A percentile compares a stretch with the other conserved stretches of the same genome.
Conservation (phyloP, 2,888 invertebrate genomes). For the Phyllotreta cruciferae region DNA sequence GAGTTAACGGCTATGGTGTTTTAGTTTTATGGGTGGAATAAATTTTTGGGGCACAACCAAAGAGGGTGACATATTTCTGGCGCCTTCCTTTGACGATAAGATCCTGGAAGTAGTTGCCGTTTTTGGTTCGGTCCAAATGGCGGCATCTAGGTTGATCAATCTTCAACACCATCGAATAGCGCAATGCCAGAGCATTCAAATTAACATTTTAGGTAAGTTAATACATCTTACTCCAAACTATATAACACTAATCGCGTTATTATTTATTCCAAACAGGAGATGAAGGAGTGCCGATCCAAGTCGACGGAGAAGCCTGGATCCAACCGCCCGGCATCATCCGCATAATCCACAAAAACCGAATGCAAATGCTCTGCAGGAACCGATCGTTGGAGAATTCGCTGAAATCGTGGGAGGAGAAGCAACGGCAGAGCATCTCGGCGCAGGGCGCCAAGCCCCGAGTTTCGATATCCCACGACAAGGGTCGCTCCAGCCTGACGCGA, state of each 20-base stretch:
- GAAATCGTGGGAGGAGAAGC: conserved; percentile 87
- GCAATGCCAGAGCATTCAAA: conserved; percentile 95
- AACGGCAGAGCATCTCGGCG: conserved; percentile 67
- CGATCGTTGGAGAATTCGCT: conserved; percentile 89
- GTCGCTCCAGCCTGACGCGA: conserved; percentile 55
- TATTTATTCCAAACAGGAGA: conserved; percentile 63
- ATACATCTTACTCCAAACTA: neutral
- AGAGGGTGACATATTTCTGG: conserved; percentile 88
- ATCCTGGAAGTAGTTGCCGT: conserved; percentile 97
- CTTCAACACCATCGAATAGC: conserved; percentile 97
- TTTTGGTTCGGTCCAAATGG: conserved; percentile 97
- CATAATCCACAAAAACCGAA: conserved; percentile 95
- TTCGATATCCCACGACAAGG: conserved; percentile 57
- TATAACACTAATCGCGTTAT: neutral
- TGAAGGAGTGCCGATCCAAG: conserved; percentile 93
- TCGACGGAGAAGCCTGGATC: conserved; percentile 98
- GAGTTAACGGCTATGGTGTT: conserved; percentile 38
- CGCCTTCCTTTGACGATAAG: conserved; percentile 95
- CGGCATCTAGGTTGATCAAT: conserved; percentile 92
- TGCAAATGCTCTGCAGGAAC: conserved; percentile 94
- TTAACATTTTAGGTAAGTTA: conserved; percentile 82
- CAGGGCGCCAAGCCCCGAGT: conserved; percentile 59
- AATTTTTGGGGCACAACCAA: conserved; percentile 98
- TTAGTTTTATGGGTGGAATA: conserved; percentile 96
- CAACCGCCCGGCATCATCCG: conserved; percentile 96